Evolutionary conservation across 2,113 vertebrate genomes (phyloP).

Genomic region (Caretta caretta): DNA sequence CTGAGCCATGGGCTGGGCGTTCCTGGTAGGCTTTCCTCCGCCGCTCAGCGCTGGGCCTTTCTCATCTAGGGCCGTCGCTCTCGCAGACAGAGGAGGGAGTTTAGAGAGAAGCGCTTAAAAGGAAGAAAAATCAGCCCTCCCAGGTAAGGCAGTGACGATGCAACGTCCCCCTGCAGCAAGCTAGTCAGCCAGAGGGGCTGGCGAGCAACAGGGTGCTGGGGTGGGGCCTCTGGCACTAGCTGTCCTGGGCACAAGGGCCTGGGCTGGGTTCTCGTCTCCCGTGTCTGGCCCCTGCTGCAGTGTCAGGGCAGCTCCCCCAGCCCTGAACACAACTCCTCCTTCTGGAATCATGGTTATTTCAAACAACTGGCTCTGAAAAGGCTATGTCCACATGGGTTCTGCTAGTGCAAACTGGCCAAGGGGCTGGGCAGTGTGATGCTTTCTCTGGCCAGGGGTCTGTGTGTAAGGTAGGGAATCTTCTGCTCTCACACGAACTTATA

Average conservation of each 20-base stretch:
- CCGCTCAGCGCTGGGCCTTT: not conserved
- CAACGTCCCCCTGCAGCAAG: not conserved
- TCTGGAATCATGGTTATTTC: not conserved
- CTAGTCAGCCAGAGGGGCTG: no score
- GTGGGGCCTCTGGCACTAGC: not conserved
- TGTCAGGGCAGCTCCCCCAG: not conserved
- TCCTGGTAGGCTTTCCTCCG: not conserved
- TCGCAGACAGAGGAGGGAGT: constrained; percentile 93
- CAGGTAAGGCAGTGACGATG: constrained; percentile 80
- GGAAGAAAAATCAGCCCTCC: constrained; percentile 97
- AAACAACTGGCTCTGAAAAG: not conserved
- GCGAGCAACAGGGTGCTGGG: not conserved
- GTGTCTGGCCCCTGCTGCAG: not conserved
- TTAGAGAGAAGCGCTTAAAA: constrained; percentile 94
- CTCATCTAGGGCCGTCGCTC: constrained; percentile 90
- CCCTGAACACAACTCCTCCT: no score
- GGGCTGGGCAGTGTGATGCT: not conserved
- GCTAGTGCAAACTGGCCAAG: no score
- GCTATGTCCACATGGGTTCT: no score
- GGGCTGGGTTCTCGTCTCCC: not conserved
- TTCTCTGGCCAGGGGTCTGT: not conserved
- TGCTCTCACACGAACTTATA: not conserved
- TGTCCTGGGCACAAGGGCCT: not conserved
- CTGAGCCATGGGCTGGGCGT: not conserved
- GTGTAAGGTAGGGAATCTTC: not conserved